These are phyloP conservation scores for Dufourea novaeangliae DNA, from an alignment of 1,140 invertebrate genomes.

Conservation along the genomic window DNA sequence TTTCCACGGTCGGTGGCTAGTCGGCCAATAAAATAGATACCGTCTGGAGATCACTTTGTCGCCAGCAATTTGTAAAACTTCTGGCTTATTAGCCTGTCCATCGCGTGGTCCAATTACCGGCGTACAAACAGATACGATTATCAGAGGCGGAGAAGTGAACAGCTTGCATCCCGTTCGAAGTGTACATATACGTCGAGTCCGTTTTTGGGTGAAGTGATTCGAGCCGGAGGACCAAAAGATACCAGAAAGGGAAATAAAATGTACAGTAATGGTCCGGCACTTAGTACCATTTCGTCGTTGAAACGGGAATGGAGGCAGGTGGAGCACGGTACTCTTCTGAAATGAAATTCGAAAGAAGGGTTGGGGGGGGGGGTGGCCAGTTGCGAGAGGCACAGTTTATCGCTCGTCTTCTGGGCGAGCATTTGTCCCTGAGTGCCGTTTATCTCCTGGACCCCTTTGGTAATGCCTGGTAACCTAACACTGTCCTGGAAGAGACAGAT, in stretches of 20 bases:
- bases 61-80: constrained; percentile 54
- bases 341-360: constrained; percentile 40
- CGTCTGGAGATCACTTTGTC: neutral
- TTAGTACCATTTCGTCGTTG: constrained; percentile 56
- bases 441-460: constrained; percentile 61
- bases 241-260: constrained; percentile 43
- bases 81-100: constrained; percentile 6
- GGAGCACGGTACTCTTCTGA: neutral
- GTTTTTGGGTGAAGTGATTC: constrained; percentile 37
- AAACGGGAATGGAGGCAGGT: constrained; percentile 56
- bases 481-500: constrained; percentile 68
- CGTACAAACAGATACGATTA: constrained; percentile 55
- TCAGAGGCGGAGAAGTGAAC: constrained; percentile 29
- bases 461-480: constrained; percentile 73
- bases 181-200: too few relatives aligned
- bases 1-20: neutral
- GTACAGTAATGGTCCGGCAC: constrained; percentile 55
- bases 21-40: neutral
- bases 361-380: neutral
- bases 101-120: constrained; percentile 39
- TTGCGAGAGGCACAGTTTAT: constrained; percentile 64
- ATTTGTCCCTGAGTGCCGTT: constrained; percentile 71
- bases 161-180: neutral
- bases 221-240: constrained; percentile 15
- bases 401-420: constrained; percentile 64